These are phyloP conservation scores for Dolichotis patagonum DNA, from an alignment of 2,113 vertebrate species.

Conservation along the genomic window DNA sequence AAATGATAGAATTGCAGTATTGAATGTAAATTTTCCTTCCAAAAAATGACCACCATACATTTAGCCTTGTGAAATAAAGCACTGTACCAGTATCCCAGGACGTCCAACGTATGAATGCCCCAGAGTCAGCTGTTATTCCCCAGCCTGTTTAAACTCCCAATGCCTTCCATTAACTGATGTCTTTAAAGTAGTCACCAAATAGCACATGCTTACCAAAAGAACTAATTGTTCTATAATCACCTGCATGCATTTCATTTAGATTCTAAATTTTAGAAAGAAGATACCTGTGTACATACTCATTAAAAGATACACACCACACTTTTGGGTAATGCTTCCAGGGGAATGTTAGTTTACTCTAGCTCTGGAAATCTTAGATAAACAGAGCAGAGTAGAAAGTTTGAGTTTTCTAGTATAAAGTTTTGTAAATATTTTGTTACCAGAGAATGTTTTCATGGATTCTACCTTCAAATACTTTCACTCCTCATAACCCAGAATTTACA, in stretches of 20 bases:
- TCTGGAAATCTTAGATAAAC: background rate
- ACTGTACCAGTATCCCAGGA: background rate
- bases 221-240: background rate
- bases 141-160: background rate
- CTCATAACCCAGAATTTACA: background rate
- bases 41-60: background rate
- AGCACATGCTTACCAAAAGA: background rate
- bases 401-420: background rate
- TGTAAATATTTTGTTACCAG: background rate
- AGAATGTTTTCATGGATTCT: background rate
- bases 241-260: background rate
- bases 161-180: background rate
- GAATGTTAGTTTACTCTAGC: background rate
- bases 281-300: background rate
- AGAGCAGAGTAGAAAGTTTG: background rate
- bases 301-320: background rate
- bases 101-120: background rate
- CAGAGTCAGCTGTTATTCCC: background rate
- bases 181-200: background rate
- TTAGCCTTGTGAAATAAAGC: constrained; percentile 5
- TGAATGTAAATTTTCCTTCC: background rate
- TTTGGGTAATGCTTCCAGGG: background rate
- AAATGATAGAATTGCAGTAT: background rate
- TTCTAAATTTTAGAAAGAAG: background rate
- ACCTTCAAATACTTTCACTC: background rate